Conservation (phyloP, 2,797 vertebrate genomes). For the Gymnodraco acuticeps region DNA sequence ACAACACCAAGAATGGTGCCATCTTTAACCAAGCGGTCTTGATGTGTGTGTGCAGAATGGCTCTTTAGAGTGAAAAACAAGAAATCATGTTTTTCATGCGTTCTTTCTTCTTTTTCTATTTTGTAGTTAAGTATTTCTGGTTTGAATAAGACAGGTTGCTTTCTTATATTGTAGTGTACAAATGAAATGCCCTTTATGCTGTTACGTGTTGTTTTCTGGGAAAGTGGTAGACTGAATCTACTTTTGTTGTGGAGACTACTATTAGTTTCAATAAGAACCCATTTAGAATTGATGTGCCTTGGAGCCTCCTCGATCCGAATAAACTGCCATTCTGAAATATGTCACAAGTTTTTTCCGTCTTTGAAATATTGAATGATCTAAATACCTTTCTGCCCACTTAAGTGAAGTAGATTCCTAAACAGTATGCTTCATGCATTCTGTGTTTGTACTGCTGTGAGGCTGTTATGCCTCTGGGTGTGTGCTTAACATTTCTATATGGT, state of each 20-base stretch:
- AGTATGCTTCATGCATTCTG: background rate
- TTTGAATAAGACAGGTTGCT: too few species aligned
- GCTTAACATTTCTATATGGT: background rate
- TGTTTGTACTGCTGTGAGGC: background rate
- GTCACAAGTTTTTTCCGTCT: background rate
- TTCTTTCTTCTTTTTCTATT: conserved; percentile 1
- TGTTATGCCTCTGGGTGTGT: background rate
- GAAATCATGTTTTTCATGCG: background rate
- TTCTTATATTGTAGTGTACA: background rate
- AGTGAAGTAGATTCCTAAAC: background rate
- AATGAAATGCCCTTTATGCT: conserved; percentile 3
- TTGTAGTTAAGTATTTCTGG: too few species aligned
- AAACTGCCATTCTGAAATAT: background rate
- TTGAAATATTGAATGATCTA: background rate
- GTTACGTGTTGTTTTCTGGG: conserved; percentile 11
- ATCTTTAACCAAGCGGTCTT: background rate
- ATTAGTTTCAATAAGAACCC: background rate
- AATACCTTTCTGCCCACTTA: background rate
- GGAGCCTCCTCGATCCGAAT: background rate
- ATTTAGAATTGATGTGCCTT: background rate
- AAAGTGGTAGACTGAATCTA: conserved; percentile 18
- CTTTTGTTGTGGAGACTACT: background rate
- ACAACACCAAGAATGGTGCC: background rate
- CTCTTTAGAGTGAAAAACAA: background rate
- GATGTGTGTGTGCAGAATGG: background rate